These are phyloP conservation scores for Hydrophis major DNA, from an alignment of 2,797 vertebrate genomes.

Conservation along the genomic window DNA sequence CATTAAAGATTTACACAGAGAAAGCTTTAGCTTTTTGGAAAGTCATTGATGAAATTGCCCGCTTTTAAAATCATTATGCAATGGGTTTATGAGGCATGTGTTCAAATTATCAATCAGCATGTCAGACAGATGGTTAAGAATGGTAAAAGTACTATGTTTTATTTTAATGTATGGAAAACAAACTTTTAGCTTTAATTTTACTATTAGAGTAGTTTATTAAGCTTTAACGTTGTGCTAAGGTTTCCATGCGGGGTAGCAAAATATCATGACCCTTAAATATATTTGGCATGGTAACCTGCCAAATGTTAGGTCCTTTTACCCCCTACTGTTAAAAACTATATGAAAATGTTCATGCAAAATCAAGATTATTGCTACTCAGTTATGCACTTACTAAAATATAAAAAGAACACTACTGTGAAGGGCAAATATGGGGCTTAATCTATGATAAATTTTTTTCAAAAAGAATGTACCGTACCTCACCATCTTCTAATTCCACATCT, in stretches of 20 bases:
- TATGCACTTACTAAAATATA: constrained; percentile 39
- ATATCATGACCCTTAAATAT: constrained; percentile 42
- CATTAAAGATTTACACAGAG: constrained; percentile 28
- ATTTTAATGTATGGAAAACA: constrained; percentile 24
- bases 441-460: constrained; percentile 47
- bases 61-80: constrained; percentile 16
- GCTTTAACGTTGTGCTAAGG: constrained; percentile 55
- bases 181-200: constrained; percentile 5
- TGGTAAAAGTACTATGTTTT: constrained; percentile 22
- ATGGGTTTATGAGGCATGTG: not conserved
- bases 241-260: constrained; percentile 12
- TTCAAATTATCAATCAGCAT: constrained; percentile 21
- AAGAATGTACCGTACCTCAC: constrained; percentile 82
- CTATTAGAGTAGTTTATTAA: constrained; percentile 18
- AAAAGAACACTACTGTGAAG: constrained; percentile 38
- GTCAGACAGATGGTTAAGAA: not conserved
- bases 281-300: constrained; percentile 56
- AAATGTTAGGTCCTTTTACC: constrained; percentile 36
- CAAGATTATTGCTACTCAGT: constrained; percentile 42
- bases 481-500: constrained; percentile 97
- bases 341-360: constrained; percentile 49
- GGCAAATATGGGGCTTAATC: constrained; percentile 30
- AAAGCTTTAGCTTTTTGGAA: constrained; percentile 31
- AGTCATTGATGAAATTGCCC: constrained; percentile 22
- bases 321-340: constrained; percentile 40